A percentile compares a stretch with the other conserved stretches of the same genome.
Conservation (phyloP, 2,888 invertebrate species). For the Podotricha telesiphe region DNA sequence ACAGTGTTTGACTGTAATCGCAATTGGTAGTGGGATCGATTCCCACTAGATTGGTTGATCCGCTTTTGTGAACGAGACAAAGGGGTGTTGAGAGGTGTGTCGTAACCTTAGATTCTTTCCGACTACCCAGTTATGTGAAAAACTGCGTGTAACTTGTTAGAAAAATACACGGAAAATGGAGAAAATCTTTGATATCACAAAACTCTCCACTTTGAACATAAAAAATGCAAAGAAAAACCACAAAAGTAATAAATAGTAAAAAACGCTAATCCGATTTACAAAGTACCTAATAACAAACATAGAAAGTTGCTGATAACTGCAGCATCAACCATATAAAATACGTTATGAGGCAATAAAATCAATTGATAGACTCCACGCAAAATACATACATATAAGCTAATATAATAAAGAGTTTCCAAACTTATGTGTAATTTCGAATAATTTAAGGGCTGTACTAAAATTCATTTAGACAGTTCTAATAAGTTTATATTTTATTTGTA, state of each 20-base stretch:
- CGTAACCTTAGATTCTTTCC: no score
- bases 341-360: slow-evolving; percentile 28
- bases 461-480: slow-evolving; percentile 4
- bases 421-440: slow-evolving; percentile 15
- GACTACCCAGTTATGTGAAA: no score
- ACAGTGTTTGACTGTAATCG: no score
- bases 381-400: slow-evolving; percentile 2
- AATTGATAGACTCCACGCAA: slow-evolving; percentile 19
- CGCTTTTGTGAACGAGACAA: no score
- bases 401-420: not conserved
- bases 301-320: slow-evolving; percentile 23
- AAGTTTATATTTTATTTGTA: not conserved
- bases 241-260: not conserved
- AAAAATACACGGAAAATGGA: no score
- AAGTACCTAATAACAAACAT: slow-evolving; percentile 23
- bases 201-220: no score
- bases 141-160: no score
- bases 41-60: no score
- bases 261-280: slow-evolving; percentile 7
- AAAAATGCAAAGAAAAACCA: not conserved
- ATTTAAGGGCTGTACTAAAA: slow-evolving; percentile 9
- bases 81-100: no score
- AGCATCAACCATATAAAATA: slow-evolving; percentile 26
- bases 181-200: no score
- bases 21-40: no score